Evolutionary conservation across 2,797 vertebrate species (phyloP).

Genomic region (Cirrhinus molitorella): DNA sequence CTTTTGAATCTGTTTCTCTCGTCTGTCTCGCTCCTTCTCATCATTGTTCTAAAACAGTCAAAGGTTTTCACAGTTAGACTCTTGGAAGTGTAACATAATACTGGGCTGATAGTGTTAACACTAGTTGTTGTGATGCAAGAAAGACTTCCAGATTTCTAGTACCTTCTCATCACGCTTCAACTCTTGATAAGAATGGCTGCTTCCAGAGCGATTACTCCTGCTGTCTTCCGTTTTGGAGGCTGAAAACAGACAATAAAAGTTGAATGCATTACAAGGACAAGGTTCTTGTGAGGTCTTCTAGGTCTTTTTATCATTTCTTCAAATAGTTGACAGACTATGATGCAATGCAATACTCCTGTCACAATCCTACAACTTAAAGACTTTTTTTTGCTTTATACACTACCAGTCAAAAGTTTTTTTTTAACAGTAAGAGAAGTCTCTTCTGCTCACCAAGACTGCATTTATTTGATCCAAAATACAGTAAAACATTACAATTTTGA

Average conservation of each 20-base stretch:
- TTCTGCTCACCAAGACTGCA: too few relatives aligned
- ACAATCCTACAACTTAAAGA: not conserved
- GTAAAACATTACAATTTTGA: too few relatives aligned
- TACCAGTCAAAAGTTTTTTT: too few relatives aligned
- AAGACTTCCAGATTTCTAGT: not conserved
- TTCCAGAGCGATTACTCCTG: constrained; percentile 54
- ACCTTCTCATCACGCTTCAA: constrained; percentile 85
- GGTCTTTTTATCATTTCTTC: not conserved
- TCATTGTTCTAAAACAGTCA: constrained; percentile 77
- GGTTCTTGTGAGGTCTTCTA: not conserved
- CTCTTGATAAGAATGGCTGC: constrained; percentile 65
- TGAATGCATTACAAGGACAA: not conserved
- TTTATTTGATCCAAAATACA: too few relatives aligned
- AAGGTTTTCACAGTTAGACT: not conserved
- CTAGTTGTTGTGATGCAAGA: not conserved
- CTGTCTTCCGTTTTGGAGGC: constrained; percentile 53
- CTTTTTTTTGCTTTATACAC: too few relatives aligned
- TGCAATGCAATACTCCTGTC: not conserved
- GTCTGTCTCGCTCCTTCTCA: constrained; percentile 80
- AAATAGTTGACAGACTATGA: constrained; percentile 2
- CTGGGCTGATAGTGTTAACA: not conserved
- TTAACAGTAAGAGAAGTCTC: too few relatives aligned
- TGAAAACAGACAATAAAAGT: constrained; percentile 12
- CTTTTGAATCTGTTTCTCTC: constrained; percentile 80
- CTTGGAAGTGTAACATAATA: not conserved